Evolutionary conservation across 1,140 invertebrate genomes (phyloP).

Genomic region (Propsilocerus akamusi): DNA sequence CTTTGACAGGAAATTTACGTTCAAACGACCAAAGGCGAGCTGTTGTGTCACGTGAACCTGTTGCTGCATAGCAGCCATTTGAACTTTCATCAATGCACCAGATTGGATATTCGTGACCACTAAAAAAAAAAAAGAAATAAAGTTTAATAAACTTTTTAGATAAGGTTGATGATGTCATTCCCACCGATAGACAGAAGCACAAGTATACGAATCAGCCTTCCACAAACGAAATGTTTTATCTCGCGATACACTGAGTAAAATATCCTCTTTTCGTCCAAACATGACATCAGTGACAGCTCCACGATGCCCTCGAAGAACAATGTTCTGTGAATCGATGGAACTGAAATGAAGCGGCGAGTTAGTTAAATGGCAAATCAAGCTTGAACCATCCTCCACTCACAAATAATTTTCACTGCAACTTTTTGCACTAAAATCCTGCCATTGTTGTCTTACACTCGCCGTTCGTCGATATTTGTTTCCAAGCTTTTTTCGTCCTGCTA

Average conservation of each 20-base stretch:
- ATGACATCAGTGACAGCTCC: conserved; percentile 52
- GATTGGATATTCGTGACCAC: conserved; percentile 70
- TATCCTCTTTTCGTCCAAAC: conserved; percentile 33
- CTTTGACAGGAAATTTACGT: conserved; percentile 53
- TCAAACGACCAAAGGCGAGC: conserved; percentile 73
- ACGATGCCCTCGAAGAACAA: conserved; percentile 47
- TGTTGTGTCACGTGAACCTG: conserved; percentile 68
- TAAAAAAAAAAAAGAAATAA: conserved; percentile 15
- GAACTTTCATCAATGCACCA: conserved; percentile 66
- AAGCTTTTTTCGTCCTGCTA: background rate
- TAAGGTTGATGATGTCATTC: background rate
- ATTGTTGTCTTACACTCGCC: background rate
- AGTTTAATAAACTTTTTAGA: background rate
- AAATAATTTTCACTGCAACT: conserved; percentile 4
- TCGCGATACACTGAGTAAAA: conserved; percentile 55
- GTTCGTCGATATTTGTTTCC: background rate
- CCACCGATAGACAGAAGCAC: conserved; percentile 50
- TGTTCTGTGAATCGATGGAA: conserved; percentile 29
- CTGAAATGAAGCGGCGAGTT: conserved; percentile 7
- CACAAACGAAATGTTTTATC: conserved; percentile 58
- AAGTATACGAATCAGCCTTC: conserved; percentile 43
- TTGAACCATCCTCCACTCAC: background rate
- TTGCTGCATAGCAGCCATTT: conserved; percentile 52
- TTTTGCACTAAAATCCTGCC: background rate
- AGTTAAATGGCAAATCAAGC: background rate